Percentiles rank a stretch among this genome's conserved stretches.
Evolutionary conservation across 2,113 vertebrate species (phyloP).

Genomic region (Garra rufa): DNA sequence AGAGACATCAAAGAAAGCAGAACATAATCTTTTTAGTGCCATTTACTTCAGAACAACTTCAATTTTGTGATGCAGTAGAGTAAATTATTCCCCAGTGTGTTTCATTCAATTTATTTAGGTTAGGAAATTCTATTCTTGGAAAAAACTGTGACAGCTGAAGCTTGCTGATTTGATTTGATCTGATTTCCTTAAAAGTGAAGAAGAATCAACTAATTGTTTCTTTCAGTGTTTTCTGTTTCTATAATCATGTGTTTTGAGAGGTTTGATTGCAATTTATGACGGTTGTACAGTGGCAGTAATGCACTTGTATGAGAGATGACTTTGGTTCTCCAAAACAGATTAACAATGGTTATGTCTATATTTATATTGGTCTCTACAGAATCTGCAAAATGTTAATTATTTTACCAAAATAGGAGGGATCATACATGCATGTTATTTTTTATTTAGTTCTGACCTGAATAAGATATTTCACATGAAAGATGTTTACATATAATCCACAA

Average conservation of each 20-base stretch:
- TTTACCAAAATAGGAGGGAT: too few relatives aligned
- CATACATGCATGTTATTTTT: too few relatives aligned
- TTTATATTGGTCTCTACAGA: too few relatives aligned
- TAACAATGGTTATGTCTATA: background rate
- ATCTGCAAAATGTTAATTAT: too few relatives aligned
- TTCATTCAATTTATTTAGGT: background rate
- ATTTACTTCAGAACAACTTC: background rate
- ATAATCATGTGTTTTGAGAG: background rate
- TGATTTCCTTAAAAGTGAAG: background rate
- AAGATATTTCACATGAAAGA: too few relatives aligned
- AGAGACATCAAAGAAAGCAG: background rate
- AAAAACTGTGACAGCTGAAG: background rate
- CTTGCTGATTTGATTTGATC: background rate
- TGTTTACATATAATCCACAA: too few relatives aligned
- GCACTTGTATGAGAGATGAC: background rate
- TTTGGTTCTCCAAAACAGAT: background rate
- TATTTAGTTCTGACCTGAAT: too few relatives aligned
- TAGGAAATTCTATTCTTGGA: background rate
- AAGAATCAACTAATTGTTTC: background rate
- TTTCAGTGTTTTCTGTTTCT: background rate
- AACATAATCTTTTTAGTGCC: background rate
- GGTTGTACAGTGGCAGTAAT: background rate
- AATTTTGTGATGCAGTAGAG: background rate
- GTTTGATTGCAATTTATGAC: background rate
- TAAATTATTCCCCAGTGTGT: background rate